Conservation (phyloP, 2,888 invertebrate genomes). For the Ernsta delagoae region DNA sequence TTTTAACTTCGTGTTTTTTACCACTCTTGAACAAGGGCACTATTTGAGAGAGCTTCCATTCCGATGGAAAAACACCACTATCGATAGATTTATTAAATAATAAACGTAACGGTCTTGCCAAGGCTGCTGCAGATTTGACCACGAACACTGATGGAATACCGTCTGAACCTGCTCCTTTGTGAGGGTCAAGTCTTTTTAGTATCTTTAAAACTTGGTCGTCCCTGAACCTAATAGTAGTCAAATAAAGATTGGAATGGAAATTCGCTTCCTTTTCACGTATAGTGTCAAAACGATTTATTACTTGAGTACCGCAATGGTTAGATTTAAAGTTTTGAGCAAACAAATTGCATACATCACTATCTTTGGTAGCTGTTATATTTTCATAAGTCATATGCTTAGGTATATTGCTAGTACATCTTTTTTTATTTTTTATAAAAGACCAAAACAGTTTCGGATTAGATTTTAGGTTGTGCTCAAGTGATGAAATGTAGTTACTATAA, state of each 20-base stretch:
- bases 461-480: not conserved
- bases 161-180: constrained; percentile 13
- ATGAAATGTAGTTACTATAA: not conserved
- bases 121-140: not conserved
- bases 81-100: constrained; percentile 12
- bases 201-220: constrained; percentile 22
- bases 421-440: constrained; percentile 6
- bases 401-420: not conserved
- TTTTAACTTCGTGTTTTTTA: not conserved
- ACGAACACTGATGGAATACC: constrained; percentile 15
- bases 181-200: constrained; percentile 24
- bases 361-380: constrained; percentile 3
- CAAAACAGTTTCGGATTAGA: constrained; percentile 6
- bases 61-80: constrained; percentile 5
- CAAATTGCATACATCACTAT: constrained; percentile 7
- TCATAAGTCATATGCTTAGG: not conserved
- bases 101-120: not conserved
- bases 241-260: not conserved
- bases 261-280: not conserved
- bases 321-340: constrained; percentile 20
- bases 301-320: not conserved
- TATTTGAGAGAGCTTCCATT: not conserved
- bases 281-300: not conserved
- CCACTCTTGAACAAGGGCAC: constrained; percentile 12
- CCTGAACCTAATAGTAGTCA: constrained; percentile 9